A percentile compares a stretch with the other conserved stretches of the same genome.
phyloP scores from a whole-genome alignment of 2,797 vertebrate species.

The Cryptoblepharus egeriae region DNA sequence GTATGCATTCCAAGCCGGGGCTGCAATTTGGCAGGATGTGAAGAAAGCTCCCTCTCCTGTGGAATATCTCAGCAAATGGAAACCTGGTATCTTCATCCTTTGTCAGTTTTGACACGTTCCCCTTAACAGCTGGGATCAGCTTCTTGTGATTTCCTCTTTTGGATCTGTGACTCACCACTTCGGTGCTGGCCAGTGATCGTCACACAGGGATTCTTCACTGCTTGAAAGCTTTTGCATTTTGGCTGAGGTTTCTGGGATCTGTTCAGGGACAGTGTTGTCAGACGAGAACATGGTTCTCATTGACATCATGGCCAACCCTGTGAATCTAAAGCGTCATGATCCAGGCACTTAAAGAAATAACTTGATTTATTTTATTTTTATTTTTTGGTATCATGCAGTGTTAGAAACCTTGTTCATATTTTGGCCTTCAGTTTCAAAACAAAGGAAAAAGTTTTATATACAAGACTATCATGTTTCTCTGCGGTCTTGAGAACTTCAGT shows the following conservation, averaged over 20 bases:
- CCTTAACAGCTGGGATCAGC: constrained; percentile 71
- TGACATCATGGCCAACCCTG: neutral
- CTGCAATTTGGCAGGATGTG: constrained; percentile 64
- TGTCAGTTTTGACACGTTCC: constrained; percentile 61
- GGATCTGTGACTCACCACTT: constrained; percentile 63
- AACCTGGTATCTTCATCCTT: constrained; percentile 56
- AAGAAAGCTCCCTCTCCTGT: constrained; percentile 58
- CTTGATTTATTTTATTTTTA: too few relatives aligned
- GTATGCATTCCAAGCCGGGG: constrained; percentile 51
- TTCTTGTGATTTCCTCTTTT: constrained; percentile 60
- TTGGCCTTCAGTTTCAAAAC: neutral
- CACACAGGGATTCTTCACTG: constrained; percentile 46
- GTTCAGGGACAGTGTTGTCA: constrained; percentile 31
- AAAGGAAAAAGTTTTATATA: neutral
- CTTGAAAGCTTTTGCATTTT: constrained; percentile 35
- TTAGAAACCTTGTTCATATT: neutral
- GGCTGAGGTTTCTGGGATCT: constrained; percentile 35
- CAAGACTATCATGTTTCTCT: neutral
- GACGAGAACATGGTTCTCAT: neutral
- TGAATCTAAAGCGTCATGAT: neutral
- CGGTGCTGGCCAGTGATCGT: constrained; percentile 45
- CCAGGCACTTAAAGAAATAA: neutral
- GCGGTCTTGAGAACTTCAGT: neutral
- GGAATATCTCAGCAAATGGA: constrained; percentile 62
- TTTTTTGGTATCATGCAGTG: neutral